phyloP scores from a whole-genome alignment of 2,888 invertebrate species.

The Netelia inedita region DNA sequence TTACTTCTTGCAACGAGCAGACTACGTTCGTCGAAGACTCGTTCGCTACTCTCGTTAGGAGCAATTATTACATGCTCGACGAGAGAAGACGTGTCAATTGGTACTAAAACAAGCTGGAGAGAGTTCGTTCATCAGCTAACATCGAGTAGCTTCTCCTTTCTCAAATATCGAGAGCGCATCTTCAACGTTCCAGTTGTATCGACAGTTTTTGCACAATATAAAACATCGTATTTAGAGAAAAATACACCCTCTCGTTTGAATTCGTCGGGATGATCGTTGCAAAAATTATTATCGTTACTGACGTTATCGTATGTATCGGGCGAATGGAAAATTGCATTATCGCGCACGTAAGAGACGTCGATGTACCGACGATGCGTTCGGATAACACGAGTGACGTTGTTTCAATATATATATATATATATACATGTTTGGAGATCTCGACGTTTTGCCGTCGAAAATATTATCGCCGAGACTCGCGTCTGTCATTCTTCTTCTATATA shows the following conservation, averaged over 20 bases:
- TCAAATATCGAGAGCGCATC: slow-evolving; percentile 23
- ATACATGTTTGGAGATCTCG: slow-evolving; percentile 18
- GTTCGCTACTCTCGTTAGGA: slow-evolving; percentile 65
- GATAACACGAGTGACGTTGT: slow-evolving; percentile 67
- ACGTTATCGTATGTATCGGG: neutral
- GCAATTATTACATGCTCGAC: slow-evolving; percentile 69
- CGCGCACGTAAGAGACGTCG: slow-evolving; percentile 58
- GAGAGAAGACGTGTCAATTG: slow-evolving; percentile 73
- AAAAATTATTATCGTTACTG: neutral
- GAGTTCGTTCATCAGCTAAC: slow-evolving; percentile 26
- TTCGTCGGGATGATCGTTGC: neutral
- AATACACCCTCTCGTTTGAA: neutral
- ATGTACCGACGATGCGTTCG: slow-evolving; percentile 62
- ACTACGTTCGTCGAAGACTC: neutral
- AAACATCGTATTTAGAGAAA: neutral
- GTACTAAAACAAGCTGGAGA: slow-evolving; percentile 53
- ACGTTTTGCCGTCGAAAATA: neutral
- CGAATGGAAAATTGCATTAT: neutral
- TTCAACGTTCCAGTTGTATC: slow-evolving; percentile 11
- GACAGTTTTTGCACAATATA: no score
- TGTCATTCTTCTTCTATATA: neutral
- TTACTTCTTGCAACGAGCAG: neutral
- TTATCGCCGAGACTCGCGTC: neutral
- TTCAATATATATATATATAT: neutral
- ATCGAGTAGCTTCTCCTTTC: neutral